Conservation (phyloP, 2,113 vertebrate species). For the Callospermophilus lateralis region DNA sequence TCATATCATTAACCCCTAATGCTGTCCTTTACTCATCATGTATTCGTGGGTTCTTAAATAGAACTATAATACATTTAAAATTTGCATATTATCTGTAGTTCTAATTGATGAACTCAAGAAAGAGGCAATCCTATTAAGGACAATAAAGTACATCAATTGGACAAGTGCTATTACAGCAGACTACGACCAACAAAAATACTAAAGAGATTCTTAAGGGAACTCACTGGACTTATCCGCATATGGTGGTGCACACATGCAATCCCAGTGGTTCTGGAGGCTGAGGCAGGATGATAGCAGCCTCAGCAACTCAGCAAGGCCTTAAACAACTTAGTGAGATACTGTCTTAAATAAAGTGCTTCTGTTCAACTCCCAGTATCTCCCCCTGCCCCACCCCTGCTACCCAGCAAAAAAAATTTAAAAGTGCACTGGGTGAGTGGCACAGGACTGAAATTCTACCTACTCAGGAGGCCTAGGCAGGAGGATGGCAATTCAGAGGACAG, state of each 20-base stretch:
- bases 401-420: no score
- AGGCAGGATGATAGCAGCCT: neutral
- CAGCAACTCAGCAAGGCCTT: no score
- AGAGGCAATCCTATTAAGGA: neutral
- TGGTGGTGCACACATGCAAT: neutral
- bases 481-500: no score
- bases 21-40: neutral
- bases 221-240: neutral
- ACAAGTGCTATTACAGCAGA: neutral
- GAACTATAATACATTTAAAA: neutral
- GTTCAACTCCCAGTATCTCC: neutral
- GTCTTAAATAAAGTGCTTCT: neutral
- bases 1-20: slow-evolving; percentile 14
- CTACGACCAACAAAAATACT: slow-evolving; percentile 22
- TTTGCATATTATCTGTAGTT: neutral
- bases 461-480: no score
- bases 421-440: no score
- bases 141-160: neutral
- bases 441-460: no score
- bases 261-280: neutral
- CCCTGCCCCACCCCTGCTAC: no score
- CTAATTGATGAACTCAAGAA: neutral
- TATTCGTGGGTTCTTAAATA: slow-evolving; percentile 4
- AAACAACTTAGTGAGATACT: neutral
- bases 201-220: slow-evolving; percentile 23